These are phyloP conservation scores for Typhlichthys subterraneus DNA, from an alignment of 2,797 vertebrate species.

Conservation along the genomic window DNA sequence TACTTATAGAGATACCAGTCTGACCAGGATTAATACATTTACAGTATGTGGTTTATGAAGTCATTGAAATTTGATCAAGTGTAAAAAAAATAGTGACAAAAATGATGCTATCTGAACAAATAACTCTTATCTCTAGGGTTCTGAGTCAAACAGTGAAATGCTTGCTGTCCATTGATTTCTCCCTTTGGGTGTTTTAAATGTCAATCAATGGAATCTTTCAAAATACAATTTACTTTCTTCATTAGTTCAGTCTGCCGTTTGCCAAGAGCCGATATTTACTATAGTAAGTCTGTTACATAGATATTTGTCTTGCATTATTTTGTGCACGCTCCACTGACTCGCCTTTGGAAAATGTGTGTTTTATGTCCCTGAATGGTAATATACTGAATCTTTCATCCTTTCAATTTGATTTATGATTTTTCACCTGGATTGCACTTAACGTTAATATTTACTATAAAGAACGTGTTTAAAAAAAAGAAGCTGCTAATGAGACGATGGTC, in stretches of 20 bases:
- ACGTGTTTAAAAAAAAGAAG: too few species aligned
- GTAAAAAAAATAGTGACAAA: background rate
- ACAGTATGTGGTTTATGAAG: background rate
- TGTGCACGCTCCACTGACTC: background rate
- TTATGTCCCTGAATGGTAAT: too few species aligned
- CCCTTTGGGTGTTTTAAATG: constrained; percentile 48
- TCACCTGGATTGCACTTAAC: too few species aligned
- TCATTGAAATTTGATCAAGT: background rate
- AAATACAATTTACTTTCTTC: constrained; percentile 35
- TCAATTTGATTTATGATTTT: too few species aligned
- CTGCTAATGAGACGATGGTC: too few species aligned
- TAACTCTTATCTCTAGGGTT: constrained; percentile 23
- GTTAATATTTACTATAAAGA: too few species aligned
- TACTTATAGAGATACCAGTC: background rate
- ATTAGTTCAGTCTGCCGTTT: constrained; percentile 13
- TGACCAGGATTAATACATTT: background rate
- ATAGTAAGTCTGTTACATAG: constrained; percentile 15
- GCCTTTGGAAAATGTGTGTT: too few species aligned
- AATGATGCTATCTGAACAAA: background rate
- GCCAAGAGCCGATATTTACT: constrained; percentile 12
- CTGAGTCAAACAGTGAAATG: constrained; percentile 40
- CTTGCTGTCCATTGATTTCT: constrained; percentile 51
- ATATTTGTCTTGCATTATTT: background rate
- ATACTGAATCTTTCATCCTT: too few species aligned
- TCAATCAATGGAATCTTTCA: constrained; percentile 45